Percentiles rank a stretch among this genome's conserved stretches.
These are phyloP conservation scores for Campopleginae sp. DNA, from an alignment of 2,888 invertebrate species.

Conservation along the genomic window DNA sequence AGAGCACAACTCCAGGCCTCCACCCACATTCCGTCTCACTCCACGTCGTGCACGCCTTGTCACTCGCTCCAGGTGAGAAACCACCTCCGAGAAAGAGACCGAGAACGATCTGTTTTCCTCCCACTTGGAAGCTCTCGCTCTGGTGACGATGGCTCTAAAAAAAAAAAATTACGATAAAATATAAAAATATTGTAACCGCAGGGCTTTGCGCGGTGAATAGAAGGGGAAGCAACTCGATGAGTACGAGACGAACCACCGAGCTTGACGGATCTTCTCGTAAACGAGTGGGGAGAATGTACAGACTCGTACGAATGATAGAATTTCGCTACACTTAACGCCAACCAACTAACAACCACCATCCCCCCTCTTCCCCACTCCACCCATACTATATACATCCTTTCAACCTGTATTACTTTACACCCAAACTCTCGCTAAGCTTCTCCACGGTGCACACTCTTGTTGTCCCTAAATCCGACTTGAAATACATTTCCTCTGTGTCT, in stretches of 20 bases:
- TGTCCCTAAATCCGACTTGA: conserved; percentile 74
- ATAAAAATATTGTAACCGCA: background rate
- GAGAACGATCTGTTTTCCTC: conserved; percentile 33
- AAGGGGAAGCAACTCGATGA: conserved; percentile 46
- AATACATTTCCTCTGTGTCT: conserved; percentile 66
- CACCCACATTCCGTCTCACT: background rate
- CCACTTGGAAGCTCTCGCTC: conserved; percentile 48
- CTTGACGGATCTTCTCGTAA: conserved; percentile 36
- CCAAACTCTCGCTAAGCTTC: conserved; percentile 16
- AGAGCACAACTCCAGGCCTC: conserved; percentile 8
- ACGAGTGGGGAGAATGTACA: background rate
- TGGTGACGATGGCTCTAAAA: conserved; percentile 46
- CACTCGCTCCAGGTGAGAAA: background rate
- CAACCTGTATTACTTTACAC: conserved; percentile 29
- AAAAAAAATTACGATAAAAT: conserved; percentile 18
- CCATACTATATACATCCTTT: background rate
- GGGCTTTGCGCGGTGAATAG: conserved; percentile 64
- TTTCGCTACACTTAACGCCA: conserved; percentile 80
- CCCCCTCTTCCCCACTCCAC: no score
- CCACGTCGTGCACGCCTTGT: background rate
- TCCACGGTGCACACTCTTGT: conserved; percentile 69
- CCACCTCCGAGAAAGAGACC: background rate
- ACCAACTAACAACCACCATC: conserved; percentile 66
- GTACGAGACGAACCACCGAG: conserved; percentile 28
- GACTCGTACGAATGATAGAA: conserved; percentile 76